phyloP scores from a whole-genome alignment of 2,797 vertebrate species.

The Erethizon dorsatum region DNA sequence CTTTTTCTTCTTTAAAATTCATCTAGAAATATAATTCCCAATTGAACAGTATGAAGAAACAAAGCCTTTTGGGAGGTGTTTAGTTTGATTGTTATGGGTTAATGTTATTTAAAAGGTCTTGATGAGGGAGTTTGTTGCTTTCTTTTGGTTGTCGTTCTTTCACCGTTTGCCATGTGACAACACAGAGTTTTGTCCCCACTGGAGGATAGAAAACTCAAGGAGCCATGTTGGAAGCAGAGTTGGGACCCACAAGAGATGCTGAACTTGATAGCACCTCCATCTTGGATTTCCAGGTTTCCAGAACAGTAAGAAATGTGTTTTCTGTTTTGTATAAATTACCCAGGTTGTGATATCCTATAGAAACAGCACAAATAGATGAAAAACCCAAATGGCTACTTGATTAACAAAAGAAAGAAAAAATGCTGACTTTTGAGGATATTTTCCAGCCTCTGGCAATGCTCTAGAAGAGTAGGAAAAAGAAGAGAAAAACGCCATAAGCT shows the following conservation, averaged over 20 bases:
- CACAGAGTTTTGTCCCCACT: not conserved
- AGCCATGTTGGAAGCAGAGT: not conserved
- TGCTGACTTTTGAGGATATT: not conserved
- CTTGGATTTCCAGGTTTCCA: not conserved
- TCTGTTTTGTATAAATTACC: not conserved
- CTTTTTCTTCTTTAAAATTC: not conserved
- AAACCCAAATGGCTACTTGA: not conserved
- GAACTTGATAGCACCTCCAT: not conserved
- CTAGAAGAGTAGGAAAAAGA: not conserved
- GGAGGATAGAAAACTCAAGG: not conserved
- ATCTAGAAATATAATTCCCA: not conserved
- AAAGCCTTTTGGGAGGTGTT: not conserved
- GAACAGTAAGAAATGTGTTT: not conserved
- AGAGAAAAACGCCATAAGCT: not conserved
- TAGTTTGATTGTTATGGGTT: not conserved
- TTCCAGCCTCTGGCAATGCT: not conserved
- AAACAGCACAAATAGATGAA: not conserved
- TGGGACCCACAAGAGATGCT: not conserved
- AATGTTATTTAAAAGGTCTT: not conserved
- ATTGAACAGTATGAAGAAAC: not conserved
- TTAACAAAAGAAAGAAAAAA: not conserved
- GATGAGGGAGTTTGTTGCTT: no score
- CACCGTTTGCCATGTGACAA: not conserved
- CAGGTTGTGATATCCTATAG: not conserved
- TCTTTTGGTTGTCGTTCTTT: not conserved